Evolutionary conservation across 2,888 invertebrate species (phyloP).

Genomic region (Leistus spinibarbis): DNA sequence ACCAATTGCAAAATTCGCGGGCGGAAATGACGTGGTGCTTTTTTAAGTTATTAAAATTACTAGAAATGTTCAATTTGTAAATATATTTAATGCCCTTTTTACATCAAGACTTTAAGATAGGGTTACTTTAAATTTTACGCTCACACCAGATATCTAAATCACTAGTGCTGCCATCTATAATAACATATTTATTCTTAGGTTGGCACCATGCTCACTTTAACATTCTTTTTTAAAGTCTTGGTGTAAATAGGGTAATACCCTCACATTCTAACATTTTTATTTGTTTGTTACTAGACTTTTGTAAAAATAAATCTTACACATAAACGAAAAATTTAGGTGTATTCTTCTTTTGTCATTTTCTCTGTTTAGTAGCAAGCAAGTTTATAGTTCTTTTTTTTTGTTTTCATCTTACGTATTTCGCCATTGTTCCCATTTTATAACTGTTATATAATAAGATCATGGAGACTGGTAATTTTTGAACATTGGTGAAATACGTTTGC

Average conservation of each 20-base stretch:
- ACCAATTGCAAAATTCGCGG: too few species aligned
- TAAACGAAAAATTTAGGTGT: background rate
- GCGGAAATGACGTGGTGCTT: too few species aligned
- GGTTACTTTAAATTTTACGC: too few species aligned
- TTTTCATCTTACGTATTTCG: background rate
- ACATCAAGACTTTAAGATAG: background rate
- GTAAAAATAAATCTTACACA: background rate
- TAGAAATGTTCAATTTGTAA: background rate
- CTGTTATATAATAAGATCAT: conserved; percentile 7
- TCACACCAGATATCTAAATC: too few species aligned
- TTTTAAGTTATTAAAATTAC: background rate
- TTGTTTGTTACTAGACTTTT: conserved; percentile 29
- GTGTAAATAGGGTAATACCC: background rate
- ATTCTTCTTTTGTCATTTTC: background rate
- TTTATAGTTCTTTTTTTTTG: background rate
- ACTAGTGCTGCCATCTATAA: too few species aligned
- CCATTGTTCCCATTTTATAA: background rate
- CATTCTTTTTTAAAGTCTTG: too few species aligned
- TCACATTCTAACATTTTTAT: conserved; percentile 5
- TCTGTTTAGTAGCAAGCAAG: conserved; percentile 28
- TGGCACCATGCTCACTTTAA: too few species aligned
- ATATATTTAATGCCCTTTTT: conserved; percentile 10
- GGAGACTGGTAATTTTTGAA: background rate
- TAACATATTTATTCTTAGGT: too few species aligned
- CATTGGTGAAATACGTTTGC: conserved; percentile 9